Evolutionary conservation across 2,888 invertebrate species (phyloP).

Genomic region (Lumbricus terrestris): DNA sequence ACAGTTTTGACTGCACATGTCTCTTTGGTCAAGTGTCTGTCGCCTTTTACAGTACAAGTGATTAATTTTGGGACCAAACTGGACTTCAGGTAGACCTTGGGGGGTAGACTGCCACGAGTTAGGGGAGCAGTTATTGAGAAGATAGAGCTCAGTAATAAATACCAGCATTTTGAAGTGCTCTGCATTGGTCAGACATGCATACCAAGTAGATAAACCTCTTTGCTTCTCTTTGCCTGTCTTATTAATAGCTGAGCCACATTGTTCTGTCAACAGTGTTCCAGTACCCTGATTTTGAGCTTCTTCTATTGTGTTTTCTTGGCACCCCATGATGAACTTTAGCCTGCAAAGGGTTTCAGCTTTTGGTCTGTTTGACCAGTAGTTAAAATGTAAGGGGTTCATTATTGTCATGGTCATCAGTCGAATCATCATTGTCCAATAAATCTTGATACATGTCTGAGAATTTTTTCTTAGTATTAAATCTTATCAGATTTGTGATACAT

Average conservation of each 20-base stretch:
- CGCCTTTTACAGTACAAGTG: neutral
- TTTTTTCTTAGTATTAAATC: no score
- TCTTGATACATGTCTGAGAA: no score
- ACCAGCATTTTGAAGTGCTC: neutral
- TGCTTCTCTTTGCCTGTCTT: neutral
- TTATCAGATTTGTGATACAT: neutral
- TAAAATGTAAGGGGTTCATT: neutral
- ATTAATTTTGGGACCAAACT: neutral
- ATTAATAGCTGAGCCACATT: neutral
- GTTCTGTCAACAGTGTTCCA: neutral
- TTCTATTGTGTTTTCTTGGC: neutral
- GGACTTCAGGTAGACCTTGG: neutral
- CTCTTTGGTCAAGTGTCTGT: neutral
- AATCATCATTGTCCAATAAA: neutral
- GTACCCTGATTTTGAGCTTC: neutral
- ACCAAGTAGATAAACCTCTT: neutral
- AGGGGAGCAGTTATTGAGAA: neutral
- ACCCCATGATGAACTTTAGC: neutral
- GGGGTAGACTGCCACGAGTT: neutral
- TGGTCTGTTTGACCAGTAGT: no score
- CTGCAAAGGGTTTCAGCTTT: neutral
- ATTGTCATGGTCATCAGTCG: neutral
- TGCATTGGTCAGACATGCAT: neutral
- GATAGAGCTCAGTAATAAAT: neutral
- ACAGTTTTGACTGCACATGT: neutral